Base-by-base conservation (phyloP, 2,888 invertebrate species). In the Hydriomena furcata region DNA sequence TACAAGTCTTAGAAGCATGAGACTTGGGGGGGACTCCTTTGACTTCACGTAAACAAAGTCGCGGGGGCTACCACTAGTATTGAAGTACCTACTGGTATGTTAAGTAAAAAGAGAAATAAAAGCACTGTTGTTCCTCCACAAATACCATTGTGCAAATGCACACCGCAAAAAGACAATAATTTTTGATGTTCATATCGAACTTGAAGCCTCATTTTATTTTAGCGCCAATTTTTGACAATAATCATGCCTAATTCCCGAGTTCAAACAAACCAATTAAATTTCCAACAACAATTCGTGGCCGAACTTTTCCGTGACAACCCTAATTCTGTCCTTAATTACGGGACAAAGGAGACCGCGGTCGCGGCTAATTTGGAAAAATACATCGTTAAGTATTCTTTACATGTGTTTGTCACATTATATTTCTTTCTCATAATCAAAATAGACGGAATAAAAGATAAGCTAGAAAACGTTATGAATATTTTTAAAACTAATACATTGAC, bases 281-380 rank as follows among this genome's bases (percentile, higher is more conserved):
- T 31, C 40, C 3, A 42, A 46, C 42, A 50, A 34, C 41, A 38
- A 38, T 41, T 51, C 42, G 40, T 24, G 47, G 32, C 5, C 6
- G 5, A 46, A 50, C 34, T 44, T 46, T 8, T 27, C 25, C 6
- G 48, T 46, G 60, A 45, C 62, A 64, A 24, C 64, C 64, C 64
- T 64, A 55, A 38, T 36, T 24, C 17, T 41, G 56, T 31, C 59
- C 60, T 54, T 64, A 64, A 64, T 64, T 60, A 64, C 53, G 41
- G 13, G 23, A 52, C 53, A 52, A 57, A 56, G 48, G 54, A 51
- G 50, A 51, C 50, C 57, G 51, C 51, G 32, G 45, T 45, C 38
- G 43, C 37, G 53, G 46, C 37, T 58, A 51, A 58, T 62, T 62
- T 57, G 48, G 59, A 63, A 61, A 64, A 55, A 62, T 60, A 62